Conservation (phyloP, 2,888 invertebrate species). For the Trissolcus japonicus region DNA sequence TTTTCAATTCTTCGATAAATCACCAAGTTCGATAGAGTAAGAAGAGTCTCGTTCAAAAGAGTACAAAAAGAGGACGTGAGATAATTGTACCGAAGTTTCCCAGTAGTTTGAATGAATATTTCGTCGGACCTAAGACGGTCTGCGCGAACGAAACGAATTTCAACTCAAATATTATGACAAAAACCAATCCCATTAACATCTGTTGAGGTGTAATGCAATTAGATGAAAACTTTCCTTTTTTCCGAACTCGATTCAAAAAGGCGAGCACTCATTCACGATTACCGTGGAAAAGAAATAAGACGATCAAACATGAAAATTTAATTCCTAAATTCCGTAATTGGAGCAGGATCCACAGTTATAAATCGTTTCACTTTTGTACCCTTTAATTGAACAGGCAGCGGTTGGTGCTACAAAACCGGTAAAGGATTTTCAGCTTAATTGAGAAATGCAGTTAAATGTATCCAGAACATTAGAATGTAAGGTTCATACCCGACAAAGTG, state of each 20-base stretch:
- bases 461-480: constrained; percentile 42
- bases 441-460: constrained; percentile 49
- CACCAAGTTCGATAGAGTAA: too few relatives aligned
- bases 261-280: neutral
- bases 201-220: constrained; percentile 4
- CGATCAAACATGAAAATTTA: constrained; percentile 42
- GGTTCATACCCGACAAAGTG: constrained; percentile 23
- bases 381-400: constrained; percentile 43
- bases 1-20: too few relatives aligned
- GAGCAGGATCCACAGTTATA: constrained; percentile 33
- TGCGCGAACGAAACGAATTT: neutral
- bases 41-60: too few relatives aligned
- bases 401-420: constrained; percentile 34
- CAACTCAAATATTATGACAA: constrained; percentile 1
- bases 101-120: constrained; percentile 2
- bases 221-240: neutral
- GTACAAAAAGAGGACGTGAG: constrained; percentile 2
- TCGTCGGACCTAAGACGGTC: neutral
- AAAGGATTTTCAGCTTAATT: constrained; percentile 54
- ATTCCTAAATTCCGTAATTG: constrained; percentile 37
- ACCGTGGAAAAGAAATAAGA: constrained; percentile 20
- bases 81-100: neutral
- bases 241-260: neutral
- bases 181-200: constrained; percentile 2
- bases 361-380: constrained; percentile 47